Evolutionary conservation across 2,113 vertebrate genomes (phyloP).

Genomic region (Sturnus vulgaris): DNA sequence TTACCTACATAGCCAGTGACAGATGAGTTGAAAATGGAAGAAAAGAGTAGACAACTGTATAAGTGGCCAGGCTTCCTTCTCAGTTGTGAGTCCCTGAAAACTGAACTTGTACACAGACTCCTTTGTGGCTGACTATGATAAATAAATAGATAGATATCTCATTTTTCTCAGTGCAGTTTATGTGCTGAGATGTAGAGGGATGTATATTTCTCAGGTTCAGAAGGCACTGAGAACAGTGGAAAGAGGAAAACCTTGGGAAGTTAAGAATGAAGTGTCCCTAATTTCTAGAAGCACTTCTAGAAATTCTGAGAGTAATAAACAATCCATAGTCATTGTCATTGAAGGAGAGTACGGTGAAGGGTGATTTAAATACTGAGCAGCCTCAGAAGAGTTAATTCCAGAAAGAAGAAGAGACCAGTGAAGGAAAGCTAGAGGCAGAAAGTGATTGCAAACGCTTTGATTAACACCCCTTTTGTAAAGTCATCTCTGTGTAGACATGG

Average conservation of each 20-base stretch:
- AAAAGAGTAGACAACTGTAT: background rate
- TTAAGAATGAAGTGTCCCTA: background rate
- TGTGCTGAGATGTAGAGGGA: background rate
- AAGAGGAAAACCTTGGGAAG: background rate
- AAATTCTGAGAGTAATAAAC: background rate
- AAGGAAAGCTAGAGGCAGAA: background rate
- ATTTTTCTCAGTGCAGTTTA: background rate
- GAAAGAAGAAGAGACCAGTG: background rate
- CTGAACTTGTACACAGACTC: background rate
- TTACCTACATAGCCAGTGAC: background rate
- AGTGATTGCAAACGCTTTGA: background rate
- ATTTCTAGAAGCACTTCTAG: background rate
- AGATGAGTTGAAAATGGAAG: background rate
- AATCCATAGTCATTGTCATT: background rate
- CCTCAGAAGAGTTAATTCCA: background rate
- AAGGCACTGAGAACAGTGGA: background rate
- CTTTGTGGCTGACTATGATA: background rate
- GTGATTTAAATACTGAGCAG: background rate
- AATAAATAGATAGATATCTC: background rate
- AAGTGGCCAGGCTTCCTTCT: background rate
- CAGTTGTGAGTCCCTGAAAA: background rate
- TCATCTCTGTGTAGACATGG: background rate
- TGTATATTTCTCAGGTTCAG: background rate
- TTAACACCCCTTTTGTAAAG: background rate
- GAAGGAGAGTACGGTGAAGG: background rate